These are phyloP conservation scores for Synodontis membranacea DNA, from an alignment of 2,113 vertebrate species.

Conservation along the genomic window DNA sequence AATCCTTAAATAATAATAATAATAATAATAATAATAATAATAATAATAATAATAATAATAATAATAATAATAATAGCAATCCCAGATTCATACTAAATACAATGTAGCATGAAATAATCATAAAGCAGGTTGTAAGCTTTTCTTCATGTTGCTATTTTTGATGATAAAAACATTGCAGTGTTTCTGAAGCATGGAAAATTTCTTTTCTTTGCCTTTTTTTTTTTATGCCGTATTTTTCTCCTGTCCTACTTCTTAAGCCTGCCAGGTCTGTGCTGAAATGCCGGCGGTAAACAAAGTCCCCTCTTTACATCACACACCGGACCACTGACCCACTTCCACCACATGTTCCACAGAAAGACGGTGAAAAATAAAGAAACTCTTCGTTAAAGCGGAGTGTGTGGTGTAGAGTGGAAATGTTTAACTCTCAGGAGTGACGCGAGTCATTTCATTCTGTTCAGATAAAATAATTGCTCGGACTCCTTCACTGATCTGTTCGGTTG, in stretches of 20 bases:
- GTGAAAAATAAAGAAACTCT: background rate
- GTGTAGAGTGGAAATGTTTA: background rate
- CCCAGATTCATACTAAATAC: background rate
- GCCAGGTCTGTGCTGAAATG: slow-evolving; percentile 38
- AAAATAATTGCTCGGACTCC: background rate
- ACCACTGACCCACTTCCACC: slow-evolving; percentile 50
- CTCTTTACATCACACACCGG: slow-evolving; percentile 42
- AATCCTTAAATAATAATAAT: background rate
- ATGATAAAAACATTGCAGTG: background rate
- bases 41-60: no score
- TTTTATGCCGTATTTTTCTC: background rate
- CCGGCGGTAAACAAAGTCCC: slow-evolving; percentile 45
- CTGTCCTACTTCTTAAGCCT: slow-evolving; percentile 50
- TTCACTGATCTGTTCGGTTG: background rate
- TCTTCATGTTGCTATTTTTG: background rate
- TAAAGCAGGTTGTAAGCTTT: background rate
- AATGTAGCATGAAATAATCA: background rate
- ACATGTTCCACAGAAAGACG: background rate
- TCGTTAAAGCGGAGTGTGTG: background rate
- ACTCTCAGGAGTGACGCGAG: background rate
- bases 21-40: no score
- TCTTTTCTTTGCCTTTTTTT: background rate
- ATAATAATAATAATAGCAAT: no score
- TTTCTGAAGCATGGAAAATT: background rate
- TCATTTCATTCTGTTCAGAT: background rate